Evolutionary conservation across 2,888 invertebrate species (phyloP), one percentile per base, ranked within the genome.

Genomic region (Cerastis rubricosa): DNA sequence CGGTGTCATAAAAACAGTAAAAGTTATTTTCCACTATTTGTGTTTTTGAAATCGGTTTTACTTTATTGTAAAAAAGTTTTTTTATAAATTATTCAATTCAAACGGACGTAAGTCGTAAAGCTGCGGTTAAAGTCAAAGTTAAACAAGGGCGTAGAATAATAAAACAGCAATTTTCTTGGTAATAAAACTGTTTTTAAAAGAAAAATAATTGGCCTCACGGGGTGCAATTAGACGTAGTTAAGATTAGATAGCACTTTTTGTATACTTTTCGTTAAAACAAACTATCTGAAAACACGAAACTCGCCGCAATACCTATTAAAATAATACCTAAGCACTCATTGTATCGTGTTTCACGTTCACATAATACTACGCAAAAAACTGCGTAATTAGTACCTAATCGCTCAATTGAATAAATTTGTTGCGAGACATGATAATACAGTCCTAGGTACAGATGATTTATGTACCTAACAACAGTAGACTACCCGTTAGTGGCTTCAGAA

Each of bases 181-280:
- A 17, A 19, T 47, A 29, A 19, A 65, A 45, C 17, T 35, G 35
- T 45, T 43, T 22, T 17, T 22, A 17, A 8, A 49, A 43, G 12
- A 49, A 69, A 79, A 69, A 17, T 79, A 51, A 76, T 45, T 71
- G 43, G 17, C 5, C 19, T 6, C 14, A 59, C 12, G 22, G 43
- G 47, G 35, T 80, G 61, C 49, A 70, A 61, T 61, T 61, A 69
- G n/a, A 43, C 49, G 7, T 77, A 35, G 11, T 40, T 67, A 63
- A 11, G 14, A 45, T 29, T 69, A 17, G 22, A 72, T 72, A 40
- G 40, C 22, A 63, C 19, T 29, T 12, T 29, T 17, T 29, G 8
- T 8, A 29, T 12, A 25, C 25, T 59, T 17, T 19, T 19, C 9
- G 12, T 9, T 1, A 19, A 22, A 63, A 63, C 22, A 35, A 63